Evolutionary conservation across 1,140 invertebrate genomes (phyloP).

Genomic region (Saxidomus purpurata): DNA sequence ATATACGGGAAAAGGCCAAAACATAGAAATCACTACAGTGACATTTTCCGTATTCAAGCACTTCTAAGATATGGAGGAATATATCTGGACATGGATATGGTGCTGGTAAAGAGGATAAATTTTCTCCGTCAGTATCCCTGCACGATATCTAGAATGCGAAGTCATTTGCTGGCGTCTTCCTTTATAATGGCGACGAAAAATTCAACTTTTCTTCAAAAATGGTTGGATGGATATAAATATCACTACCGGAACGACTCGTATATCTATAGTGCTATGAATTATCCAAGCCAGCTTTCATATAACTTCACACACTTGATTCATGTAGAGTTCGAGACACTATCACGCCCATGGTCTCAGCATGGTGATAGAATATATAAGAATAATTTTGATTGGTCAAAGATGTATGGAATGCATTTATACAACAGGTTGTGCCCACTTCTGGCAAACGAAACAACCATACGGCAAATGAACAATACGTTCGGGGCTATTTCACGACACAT

Average conservation of each 20-base stretch:
- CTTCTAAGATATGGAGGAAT: constrained; percentile 73
- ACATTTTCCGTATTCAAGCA: constrained; percentile 65
- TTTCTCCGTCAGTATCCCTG: constrained; percentile 59
- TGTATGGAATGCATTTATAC: not conserved
- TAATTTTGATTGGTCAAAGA: not conserved
- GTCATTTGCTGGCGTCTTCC: not conserved
- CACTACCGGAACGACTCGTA: not conserved
- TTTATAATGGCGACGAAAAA: constrained; percentile 6
- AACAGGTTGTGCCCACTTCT: not conserved
- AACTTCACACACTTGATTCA: not conserved
- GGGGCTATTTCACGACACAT: not conserved
- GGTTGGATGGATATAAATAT: constrained; percentile 7
- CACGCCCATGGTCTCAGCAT: not conserved
- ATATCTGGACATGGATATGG: constrained; percentile 74
- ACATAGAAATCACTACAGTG: constrained; percentile 59
- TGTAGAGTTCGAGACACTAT: not conserved
- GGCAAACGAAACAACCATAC: not conserved
- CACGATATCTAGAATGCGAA: constrained; percentile 60
- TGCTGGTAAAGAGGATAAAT: constrained; percentile 68
- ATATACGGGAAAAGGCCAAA: constrained; percentile 48
- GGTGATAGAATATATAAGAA: not conserved
- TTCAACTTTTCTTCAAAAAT: not conserved
- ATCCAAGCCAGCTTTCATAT: not conserved
- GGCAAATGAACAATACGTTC: not conserved
- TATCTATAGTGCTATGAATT: not conserved